These are phyloP conservation scores for Urocitellus parryii DNA, from an alignment of 2,113 vertebrate species.

Conservation along the genomic window DNA sequence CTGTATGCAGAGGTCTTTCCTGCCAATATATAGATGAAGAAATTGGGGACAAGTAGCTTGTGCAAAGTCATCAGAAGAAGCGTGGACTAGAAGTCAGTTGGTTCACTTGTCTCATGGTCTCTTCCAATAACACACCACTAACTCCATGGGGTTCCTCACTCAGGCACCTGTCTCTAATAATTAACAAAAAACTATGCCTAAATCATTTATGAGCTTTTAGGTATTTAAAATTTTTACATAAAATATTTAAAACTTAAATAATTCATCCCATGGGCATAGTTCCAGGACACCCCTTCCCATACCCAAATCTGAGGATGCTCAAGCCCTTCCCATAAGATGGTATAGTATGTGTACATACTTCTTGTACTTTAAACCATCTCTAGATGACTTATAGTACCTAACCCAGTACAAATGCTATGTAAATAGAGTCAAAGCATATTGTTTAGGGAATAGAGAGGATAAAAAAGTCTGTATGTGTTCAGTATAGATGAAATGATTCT, in stretches of 20 bases:
- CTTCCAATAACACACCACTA: neutral
- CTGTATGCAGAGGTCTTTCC: neutral
- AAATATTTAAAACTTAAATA: neutral
- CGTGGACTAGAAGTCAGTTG: neutral
- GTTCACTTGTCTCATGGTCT: too few relatives aligned
- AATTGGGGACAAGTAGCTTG: neutral
- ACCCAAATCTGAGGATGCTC: neutral
- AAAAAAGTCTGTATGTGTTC: neutral
- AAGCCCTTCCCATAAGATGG: neutral
- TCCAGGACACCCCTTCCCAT: neutral
- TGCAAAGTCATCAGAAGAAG: too few relatives aligned
- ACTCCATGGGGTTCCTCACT: too few relatives aligned
- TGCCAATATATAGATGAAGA: neutral
- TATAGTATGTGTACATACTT: neutral
- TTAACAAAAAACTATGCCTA: neutral
- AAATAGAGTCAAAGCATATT: neutral
- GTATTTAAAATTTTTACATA: neutral
- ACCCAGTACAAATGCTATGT: neutral
- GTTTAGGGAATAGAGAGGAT: neutral
- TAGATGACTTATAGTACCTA: neutral
- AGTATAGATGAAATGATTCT: neutral
- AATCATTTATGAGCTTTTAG: neutral
- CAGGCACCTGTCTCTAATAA: neutral
- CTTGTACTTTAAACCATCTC: neutral
- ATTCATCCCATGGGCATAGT: neutral